A percentile compares a stretch with the other conserved stretches of the same genome.
Conservation (phyloP, 2,888 invertebrate genomes). For the Bhutanitis thaidina region DNA sequence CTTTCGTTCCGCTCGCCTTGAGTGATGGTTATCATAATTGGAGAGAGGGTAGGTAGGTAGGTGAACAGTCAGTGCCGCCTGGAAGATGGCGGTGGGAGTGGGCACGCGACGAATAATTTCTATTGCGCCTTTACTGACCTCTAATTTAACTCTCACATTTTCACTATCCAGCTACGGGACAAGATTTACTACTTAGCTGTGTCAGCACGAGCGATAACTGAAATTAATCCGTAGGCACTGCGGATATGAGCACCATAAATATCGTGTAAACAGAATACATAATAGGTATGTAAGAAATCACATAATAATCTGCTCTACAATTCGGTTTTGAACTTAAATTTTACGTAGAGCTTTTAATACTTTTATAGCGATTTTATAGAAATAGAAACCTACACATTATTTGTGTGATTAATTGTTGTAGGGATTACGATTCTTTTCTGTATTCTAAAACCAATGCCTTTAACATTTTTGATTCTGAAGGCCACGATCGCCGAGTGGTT, state of each 20-base stretch:
- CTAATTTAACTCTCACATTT: conserved; percentile 4
- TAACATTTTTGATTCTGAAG: too few species aligned
- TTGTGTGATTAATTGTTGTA: too few species aligned
- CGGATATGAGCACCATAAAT: not conserved
- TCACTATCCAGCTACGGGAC: not conserved
- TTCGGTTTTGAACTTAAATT: too few species aligned
- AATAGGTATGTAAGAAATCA: too few species aligned
- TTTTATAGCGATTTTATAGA: too few species aligned
- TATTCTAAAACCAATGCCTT: too few species aligned
- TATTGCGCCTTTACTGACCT: conserved; percentile 18
- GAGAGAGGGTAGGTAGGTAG: conserved; percentile 74
- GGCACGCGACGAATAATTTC: conserved; percentile 47
- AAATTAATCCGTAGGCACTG: not conserved
- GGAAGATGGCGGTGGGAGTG: conserved; percentile 59
- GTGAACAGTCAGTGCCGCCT: conserved; percentile 59
- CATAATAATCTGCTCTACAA: too few species aligned
- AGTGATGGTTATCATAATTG: conserved; percentile 80
- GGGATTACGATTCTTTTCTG: too few species aligned
- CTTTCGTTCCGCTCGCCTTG: conserved; percentile 79
- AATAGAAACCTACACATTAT: too few species aligned
- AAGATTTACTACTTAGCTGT: not conserved
- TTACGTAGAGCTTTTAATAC: too few species aligned
- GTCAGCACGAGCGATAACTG: not conserved
- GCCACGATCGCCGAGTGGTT: too few species aligned
- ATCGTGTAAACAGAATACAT: not conserved